Base-by-base conservation (phyloP, 2,797 vertebrate genomes). In the Cichlasoma orientale region DNA sequence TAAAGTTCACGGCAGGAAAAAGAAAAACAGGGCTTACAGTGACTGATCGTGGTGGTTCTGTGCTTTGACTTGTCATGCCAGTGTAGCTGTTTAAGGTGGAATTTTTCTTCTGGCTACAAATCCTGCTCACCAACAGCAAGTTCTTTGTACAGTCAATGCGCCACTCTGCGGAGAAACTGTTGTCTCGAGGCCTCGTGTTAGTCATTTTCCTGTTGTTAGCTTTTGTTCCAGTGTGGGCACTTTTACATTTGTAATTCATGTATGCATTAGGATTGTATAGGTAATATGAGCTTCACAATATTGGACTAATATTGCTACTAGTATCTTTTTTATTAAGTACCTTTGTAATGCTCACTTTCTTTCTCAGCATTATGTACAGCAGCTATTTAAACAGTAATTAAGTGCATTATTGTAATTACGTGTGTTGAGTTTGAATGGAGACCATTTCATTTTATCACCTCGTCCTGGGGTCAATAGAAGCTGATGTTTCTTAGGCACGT, bases 401-500 rank as follows among this genome's bases (percentile, higher is more conserved):
- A 95, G 92, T 94, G 95, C 94, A 93, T 95, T 95, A 93, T 87
- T 92, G 89, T 94, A 87, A 90, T 88, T 83, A 82, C 79, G 82
- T 90, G 80, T 88, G 82, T 89, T 86, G 87, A 88, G 84, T 90
- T 93, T 87, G 90, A 91, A 88, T 77, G 82, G 78, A 86, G 69
- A 90, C 72, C 63, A 5, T 68, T 68, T 56, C 68, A 53, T 74
- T 72, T 74, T 53, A 77, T 76, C 75, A 84, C 83, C 85, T 88
- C 71, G 52, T 86, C 61, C 69, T 13, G 14, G 75, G 84, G 78
- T 57, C 66, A 80, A 81, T 74, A 73, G 77, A 56, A 79, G 80
- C 12, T 8, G 57, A 58, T 11, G 9, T 83, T 79, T 76, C 80
- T 86, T 54, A 82, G 85, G 83, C 89, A 89, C 85, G 84, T 92